Evolutionary conservation across 2,888 invertebrate genomes (phyloP).

Genomic region (Tipula vernalis): DNA sequence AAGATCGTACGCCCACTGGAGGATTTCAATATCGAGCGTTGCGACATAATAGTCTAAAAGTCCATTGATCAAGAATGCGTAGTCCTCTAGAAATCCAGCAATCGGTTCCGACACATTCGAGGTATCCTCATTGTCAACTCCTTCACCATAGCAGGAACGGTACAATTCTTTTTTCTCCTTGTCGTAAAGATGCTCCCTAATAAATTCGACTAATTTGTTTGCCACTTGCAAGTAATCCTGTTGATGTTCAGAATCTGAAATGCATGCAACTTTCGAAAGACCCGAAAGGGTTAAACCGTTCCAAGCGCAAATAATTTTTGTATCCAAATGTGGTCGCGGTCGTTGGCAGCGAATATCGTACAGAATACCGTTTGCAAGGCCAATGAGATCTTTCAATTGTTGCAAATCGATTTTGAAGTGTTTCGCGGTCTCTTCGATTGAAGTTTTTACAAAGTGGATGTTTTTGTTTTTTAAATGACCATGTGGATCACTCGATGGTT

Average conservation of each 20-base stretch:
- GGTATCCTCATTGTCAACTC: conserved; percentile 26
- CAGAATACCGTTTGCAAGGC: conserved; percentile 51
- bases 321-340: conserved; percentile 82
- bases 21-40: conserved; percentile 56
- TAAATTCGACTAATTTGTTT: conserved; percentile 59
- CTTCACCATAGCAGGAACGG: conserved; percentile 69
- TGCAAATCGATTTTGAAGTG: conserved; percentile 51
- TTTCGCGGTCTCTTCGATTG: conserved; percentile 55
- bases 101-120: conserved; percentile 41
- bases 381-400: conserved; percentile 46
- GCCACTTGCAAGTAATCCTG: conserved; percentile 58
- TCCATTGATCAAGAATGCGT: conserved; percentile 77
- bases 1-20: conserved; percentile 67
- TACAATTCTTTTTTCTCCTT: conserved; percentile 46
- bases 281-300: conserved; percentile 86
- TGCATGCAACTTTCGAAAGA: conserved; percentile 52
- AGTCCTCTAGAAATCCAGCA: conserved; percentile 78
- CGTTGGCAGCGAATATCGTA: conserved; percentile 58
- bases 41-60: conserved; percentile 77
- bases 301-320: conserved; percentile 89
- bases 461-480: conserved; percentile 77
- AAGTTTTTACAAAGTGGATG: conserved; percentile 64
- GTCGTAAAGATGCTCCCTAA: conserved; percentile 58
- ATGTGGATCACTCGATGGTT: conserved; percentile 68
- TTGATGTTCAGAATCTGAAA: conserved; percentile 55